phyloP scores from a whole-genome alignment of 1,140 invertebrate genomes.

The Zophobas morio region DNA sequence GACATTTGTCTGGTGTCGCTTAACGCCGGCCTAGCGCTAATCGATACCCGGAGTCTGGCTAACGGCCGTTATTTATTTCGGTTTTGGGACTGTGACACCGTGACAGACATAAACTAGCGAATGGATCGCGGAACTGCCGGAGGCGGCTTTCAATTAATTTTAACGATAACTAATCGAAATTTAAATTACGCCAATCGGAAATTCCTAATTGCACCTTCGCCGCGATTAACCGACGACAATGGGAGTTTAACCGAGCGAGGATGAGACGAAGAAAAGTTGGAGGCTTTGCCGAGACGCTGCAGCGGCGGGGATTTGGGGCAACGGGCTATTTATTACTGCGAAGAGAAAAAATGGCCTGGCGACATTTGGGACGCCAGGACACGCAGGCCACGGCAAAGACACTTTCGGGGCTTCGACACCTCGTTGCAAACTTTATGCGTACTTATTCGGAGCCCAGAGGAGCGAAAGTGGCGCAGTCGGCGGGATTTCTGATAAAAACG shows the following conservation, averaged over 20 bases:
- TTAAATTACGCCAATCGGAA: constrained; percentile 18
- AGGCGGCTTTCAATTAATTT: constrained; percentile 24
- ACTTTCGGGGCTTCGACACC: too few species aligned
- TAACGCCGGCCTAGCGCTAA: constrained; percentile 5
- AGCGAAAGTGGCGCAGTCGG: too few species aligned
- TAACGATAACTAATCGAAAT: constrained; percentile 43
- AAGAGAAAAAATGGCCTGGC: too few species aligned
- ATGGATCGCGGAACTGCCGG: constrained; percentile 17
- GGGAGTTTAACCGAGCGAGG: constrained; percentile 18
- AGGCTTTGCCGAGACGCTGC: neutral
- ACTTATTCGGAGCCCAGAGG: too few species aligned
- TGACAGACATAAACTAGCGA: constrained; percentile 36
- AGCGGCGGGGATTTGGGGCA: too few species aligned
- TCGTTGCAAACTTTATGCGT: too few species aligned
- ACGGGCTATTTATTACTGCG: too few species aligned
- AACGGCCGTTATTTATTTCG: constrained; percentile 41
- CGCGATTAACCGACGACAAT: constrained; percentile 23
- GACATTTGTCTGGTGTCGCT: constrained; percentile 25
- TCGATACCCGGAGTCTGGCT: constrained; percentile 35
- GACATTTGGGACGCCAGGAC: too few species aligned
- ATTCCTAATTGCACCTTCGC: constrained; percentile 28
- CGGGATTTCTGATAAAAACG: too few species aligned
- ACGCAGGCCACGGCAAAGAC: too few species aligned
- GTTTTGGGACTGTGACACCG: constrained; percentile 13
- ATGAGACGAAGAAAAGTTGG: constrained; percentile 10